phyloP scores from a whole-genome alignment of 92 coral and sea anemone genomes.

The Blastomussa wellsi region DNA sequence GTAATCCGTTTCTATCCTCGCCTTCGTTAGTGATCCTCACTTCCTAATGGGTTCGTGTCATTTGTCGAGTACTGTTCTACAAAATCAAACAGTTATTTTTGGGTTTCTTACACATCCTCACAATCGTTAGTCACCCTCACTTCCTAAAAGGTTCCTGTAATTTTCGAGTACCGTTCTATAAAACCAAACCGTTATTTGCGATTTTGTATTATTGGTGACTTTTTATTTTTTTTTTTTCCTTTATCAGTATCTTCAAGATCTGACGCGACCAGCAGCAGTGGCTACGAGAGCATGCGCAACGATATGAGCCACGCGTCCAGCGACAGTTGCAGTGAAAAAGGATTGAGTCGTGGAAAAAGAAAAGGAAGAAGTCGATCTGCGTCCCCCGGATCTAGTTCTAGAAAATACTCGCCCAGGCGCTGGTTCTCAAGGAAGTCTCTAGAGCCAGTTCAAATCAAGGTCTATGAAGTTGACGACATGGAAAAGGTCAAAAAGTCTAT shows the following conservation, averaged over 20 bases:
- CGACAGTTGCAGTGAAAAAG: slow-evolving; percentile 96
- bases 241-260: slow-evolving; percentile 80
- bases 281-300: slow-evolving; percentile 97
- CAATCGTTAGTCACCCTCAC: no score
- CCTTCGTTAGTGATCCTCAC: not conserved
- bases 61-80: no score
- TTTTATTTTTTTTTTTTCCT: not conserved
- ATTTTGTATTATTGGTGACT: no score
- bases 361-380: slow-evolving; percentile 85
- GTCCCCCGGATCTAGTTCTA: slow-evolving; percentile 67
- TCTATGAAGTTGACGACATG: slow-evolving; percentile 87
- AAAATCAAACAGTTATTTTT: no score
- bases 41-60: not conserved
- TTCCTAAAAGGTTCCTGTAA: no score
- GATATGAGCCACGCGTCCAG: slow-evolving; percentile 91
- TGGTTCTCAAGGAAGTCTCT: slow-evolving; percentile 91
- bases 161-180: no score
- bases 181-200: no score
- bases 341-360: slow-evolving; percentile 62
- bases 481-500: slow-evolving; percentile 63
- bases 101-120: no score
- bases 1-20: not conserved
- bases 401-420: slow-evolving; percentile 75
- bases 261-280: slow-evolving; percentile 98
- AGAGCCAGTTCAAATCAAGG: slow-evolving; percentile 80